A percentile compares a stretch with the other conserved stretches of the same genome.
Conservation (phyloP, 1,140 invertebrate species). For the Varroa destructor region DNA sequence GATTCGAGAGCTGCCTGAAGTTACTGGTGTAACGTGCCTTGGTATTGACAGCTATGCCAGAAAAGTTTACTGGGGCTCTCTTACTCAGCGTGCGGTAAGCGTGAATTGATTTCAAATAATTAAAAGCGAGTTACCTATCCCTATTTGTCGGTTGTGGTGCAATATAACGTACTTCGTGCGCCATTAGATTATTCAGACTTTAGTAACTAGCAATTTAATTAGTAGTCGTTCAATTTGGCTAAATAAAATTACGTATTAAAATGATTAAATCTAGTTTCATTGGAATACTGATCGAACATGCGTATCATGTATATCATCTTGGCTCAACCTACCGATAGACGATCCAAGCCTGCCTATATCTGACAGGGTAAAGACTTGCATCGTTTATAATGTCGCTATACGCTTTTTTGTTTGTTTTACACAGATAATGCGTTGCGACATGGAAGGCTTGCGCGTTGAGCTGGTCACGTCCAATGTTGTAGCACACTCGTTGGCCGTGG, state of each 20-base stretch:
- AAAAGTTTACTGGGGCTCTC: slow-evolving; percentile 76
- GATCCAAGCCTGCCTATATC: too few relatives aligned
- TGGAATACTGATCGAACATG: too few relatives aligned
- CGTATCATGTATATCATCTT: too few relatives aligned
- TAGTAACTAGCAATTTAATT: too few relatives aligned
- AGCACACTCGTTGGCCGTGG: slow-evolving; percentile 63
- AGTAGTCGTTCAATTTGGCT: too few relatives aligned
- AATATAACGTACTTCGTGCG: background rate
- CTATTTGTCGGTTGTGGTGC: background rate
- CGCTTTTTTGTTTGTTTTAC: slow-evolving; percentile 32
- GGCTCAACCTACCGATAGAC: too few relatives aligned
- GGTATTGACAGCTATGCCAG: slow-evolving; percentile 75
- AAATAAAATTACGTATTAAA: too few relatives aligned
- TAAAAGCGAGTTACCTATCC: background rate
- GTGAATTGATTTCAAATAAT: background rate
- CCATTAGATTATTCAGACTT: too few relatives aligned
- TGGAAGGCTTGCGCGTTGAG: slow-evolving; percentile 55
- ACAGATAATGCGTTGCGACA: slow-evolving; percentile 53
- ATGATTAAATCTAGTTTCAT: too few relatives aligned
- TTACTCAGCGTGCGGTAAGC: slow-evolving; percentile 53
- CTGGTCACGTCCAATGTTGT: slow-evolving; percentile 59
- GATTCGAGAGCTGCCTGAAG: slow-evolving; percentile 44
- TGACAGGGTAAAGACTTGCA: too few relatives aligned
- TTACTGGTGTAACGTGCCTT: slow-evolving; percentile 50
- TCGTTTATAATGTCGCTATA: too few relatives aligned